These are phyloP conservation scores for Bubo bubo DNA, from an alignment of 2,113 vertebrate species.

Conservation along the genomic window DNA sequence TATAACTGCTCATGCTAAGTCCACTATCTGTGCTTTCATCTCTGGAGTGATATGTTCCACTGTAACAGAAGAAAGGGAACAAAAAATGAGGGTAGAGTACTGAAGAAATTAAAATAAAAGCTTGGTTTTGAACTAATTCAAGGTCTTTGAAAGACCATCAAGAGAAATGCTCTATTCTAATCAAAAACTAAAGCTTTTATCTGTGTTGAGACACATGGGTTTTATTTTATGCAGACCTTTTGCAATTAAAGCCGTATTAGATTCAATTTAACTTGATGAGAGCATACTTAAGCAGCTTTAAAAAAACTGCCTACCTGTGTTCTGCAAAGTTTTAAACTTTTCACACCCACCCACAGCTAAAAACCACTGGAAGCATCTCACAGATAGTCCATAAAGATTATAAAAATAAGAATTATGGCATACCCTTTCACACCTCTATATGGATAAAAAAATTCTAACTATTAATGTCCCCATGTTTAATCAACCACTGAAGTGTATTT, in stretches of 20 bases:
- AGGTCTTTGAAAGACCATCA: not conserved
- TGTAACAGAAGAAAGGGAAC: constrained; percentile 49
- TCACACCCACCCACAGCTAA: not conserved
- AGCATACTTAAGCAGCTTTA: not conserved
- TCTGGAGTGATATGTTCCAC: constrained; percentile 97
- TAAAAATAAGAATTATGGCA: not conserved
- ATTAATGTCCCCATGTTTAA: not conserved
- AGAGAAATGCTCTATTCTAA: not conserved
- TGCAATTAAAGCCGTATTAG: not conserved
- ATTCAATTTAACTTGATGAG: not conserved
- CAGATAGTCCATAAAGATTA: not conserved
- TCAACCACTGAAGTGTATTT: constrained; percentile 4
- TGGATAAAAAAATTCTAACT: not conserved
- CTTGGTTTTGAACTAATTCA: not conserved
- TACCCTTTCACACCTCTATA: not conserved
- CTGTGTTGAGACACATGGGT: not conserved
- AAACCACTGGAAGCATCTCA: not conserved
- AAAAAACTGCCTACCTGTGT: not conserved
- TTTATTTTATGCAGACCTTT: not conserved
- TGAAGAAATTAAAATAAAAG: not conserved
- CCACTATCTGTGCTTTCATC: constrained; percentile 98
- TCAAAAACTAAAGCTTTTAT: not conserved
- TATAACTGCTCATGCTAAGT: constrained; percentile 98
- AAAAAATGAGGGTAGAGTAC: not conserved
- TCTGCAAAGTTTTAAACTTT: not conserved